phyloP scores from a whole-genome alignment of 2,888 invertebrate species.

The Junonia oenone region DNA sequence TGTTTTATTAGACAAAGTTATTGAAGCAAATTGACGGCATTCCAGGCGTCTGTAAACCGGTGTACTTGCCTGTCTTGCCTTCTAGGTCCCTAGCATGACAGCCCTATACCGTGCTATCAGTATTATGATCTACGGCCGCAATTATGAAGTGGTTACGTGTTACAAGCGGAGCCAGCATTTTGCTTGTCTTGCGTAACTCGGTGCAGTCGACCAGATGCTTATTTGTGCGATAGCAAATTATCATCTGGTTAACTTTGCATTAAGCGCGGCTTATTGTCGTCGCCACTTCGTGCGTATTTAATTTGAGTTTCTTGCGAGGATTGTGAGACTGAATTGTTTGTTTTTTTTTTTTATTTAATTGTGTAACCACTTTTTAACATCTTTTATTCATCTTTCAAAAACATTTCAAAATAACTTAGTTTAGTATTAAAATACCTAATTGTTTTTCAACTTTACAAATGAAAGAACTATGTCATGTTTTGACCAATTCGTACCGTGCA shows the following conservation, averaged over 20 bases:
- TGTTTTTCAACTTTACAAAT: too few relatives aligned
- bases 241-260: conserved; percentile 38
- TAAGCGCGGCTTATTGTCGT: conserved; percentile 62
- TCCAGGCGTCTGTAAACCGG: background rate
- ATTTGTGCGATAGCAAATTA: conserved; percentile 59
- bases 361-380: background rate
- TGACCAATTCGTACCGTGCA: too few relatives aligned
- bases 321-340: conserved; percentile 15
- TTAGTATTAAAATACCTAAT: too few relatives aligned
- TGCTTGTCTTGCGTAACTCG: conserved; percentile 69
- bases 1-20: conserved; percentile 21
- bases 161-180: conserved; percentile 63
- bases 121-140: conserved; percentile 65
- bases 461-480: too few relatives aligned
- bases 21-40: background rate
- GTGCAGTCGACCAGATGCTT: conserved; percentile 67
- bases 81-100: conserved; percentile 2
- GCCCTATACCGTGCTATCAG: conserved; percentile 45
- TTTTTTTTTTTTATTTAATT: background rate
- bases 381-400: background rate
- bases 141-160: conserved; percentile 63
- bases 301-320: conserved; percentile 57
- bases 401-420: too few relatives aligned
- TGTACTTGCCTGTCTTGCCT: background rate
- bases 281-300: conserved; percentile 68